phyloP scores from a whole-genome alignment of 2,888 invertebrate genomes.

The Boloria euphrosyne region DNA sequence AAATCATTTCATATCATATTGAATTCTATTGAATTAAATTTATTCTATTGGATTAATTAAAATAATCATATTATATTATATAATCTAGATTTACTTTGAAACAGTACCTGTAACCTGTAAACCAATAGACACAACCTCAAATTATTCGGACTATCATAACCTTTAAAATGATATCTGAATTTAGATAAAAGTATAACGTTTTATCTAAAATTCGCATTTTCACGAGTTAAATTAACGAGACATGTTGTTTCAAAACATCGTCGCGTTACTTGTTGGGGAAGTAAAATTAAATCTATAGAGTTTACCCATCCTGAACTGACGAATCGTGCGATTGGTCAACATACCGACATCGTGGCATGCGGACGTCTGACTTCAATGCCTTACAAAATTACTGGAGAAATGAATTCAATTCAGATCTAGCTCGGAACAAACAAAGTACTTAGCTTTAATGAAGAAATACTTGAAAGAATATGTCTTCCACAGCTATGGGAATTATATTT shows the following conservation, averaged over 20 bases:
- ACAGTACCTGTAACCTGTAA: no score
- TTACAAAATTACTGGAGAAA: slow-evolving; percentile 40
- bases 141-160: no score
- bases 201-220: no score
- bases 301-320: slow-evolving; percentile 39
- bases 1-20: no score
- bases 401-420: slow-evolving; percentile 40
- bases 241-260: slow-evolving; percentile 19
- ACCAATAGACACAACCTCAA: no score
- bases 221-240: neutral
- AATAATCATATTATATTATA: no score
- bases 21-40: no score
- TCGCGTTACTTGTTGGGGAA: slow-evolving; percentile 26
- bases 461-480: slow-evolving; percentile 26
- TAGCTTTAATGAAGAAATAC: slow-evolving; percentile 44
- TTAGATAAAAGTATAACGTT: no score
- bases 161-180: no score
- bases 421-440: slow-evolving; percentile 45
- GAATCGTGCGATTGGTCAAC: slow-evolving; percentile 35
- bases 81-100: no score
- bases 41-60: no score
- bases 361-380: slow-evolving; percentile 36
- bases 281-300: slow-evolving; percentile 37
- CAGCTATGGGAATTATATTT: slow-evolving; percentile 12
- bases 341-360: slow-evolving; percentile 29